phyloP scores from a whole-genome alignment of 2,797 vertebrate genomes.

The Cynodonichthys magdalenae region DNA sequence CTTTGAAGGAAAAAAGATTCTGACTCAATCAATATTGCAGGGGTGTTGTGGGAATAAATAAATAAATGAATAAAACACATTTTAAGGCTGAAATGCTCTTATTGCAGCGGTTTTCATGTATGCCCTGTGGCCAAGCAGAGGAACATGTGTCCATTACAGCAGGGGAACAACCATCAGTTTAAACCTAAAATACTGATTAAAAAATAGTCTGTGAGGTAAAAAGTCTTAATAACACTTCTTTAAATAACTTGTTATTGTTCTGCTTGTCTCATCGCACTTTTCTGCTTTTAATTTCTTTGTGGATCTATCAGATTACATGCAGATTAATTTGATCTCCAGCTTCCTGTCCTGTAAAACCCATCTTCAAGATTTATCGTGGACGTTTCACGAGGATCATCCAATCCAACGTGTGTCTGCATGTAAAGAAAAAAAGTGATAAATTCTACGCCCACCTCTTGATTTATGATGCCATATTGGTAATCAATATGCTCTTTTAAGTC shows the following conservation, averaged over 20 bases:
- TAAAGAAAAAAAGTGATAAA: slow-evolving; percentile 25
- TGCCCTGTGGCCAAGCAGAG: slow-evolving; percentile 66
- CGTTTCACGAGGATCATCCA: slow-evolving; percentile 23
- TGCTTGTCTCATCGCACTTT: slow-evolving; percentile 2
- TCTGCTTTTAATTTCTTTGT: slow-evolving; percentile 7
- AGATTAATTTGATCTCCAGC: slow-evolving; percentile 57
- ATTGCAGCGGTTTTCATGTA: slow-evolving; percentile 66
- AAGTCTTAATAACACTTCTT: neutral
- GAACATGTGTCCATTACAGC: slow-evolving; percentile 67
- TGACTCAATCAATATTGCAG: slow-evolving; percentile 77
- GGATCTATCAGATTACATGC: slow-evolving; percentile 40
- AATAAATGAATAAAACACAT: slow-evolving; percentile 70
- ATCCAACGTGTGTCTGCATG: slow-evolving; percentile 11
- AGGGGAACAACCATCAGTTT: slow-evolving; percentile 23
- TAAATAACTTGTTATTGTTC: neutral
- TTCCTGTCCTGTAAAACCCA: slow-evolving; percentile 15
- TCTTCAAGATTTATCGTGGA: slow-evolving; percentile 49
- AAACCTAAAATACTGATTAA: slow-evolving; percentile 8
- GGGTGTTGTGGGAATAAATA: slow-evolving; percentile 66
- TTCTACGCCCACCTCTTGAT: slow-evolving; percentile 60
- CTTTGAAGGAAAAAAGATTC: slow-evolving; percentile 60
- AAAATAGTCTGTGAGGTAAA: slow-evolving; percentile 9
- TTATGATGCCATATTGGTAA: slow-evolving; percentile 77
- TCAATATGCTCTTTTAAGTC: slow-evolving; percentile 77
- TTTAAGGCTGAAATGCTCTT: slow-evolving; percentile 73